Base-by-base conservation (phyloP, 2,113 vertebrate species). In the Noturus placidus region DNA sequence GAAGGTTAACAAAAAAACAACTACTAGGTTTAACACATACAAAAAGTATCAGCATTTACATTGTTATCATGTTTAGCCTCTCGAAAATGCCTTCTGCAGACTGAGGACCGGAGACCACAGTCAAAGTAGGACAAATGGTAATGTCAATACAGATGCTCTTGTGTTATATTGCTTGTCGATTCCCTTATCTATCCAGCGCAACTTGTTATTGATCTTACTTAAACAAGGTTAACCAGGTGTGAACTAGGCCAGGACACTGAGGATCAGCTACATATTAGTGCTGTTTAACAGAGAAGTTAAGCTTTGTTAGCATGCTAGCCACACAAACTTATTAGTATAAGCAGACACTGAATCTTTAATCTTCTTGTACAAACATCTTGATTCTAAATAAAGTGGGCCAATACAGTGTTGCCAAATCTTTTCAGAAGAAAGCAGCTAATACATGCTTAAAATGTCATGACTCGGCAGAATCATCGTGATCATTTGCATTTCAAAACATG, bases 121-220 rank as follows among this genome's bases (percentile, higher is more conserved):
- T 88, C 87, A 87, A 89, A 94, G 90, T 76, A 90, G 87, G 93
- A 93, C 91, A 83, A 91, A 94, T 93, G 91, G 89, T 82, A 13
- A 6, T 93, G 95, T 92, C 94, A 92, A 94, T 94, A 93, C 92
- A 93, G 90, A 82, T 78, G 82, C 87, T 83, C 88, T 88, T 87
- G 88, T 95, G 93, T 93, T 94, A 93, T 94, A 94, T 93, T 91
- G 89, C 91, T 91, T 87, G 90, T 93, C 92, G 89, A 93, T 91
- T 84, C 88, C 87, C 87, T 91, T 92, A 94, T 95, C 92, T 91
- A 92, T 94, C 90, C 88, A 77, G 76, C 86, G 89, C 92, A 91
- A 92, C 91, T 89, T 88, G 85, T 87, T 93, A 95, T 95, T 91
- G 93, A 95, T 94, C 87, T 92, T 57, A 5, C 30, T 74, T 70